A percentile compares a stretch with the other conserved stretches of the same genome.
phyloP scores from a whole-genome alignment of 2,888 invertebrate species.

The Clistopyga incitator region DNA sequence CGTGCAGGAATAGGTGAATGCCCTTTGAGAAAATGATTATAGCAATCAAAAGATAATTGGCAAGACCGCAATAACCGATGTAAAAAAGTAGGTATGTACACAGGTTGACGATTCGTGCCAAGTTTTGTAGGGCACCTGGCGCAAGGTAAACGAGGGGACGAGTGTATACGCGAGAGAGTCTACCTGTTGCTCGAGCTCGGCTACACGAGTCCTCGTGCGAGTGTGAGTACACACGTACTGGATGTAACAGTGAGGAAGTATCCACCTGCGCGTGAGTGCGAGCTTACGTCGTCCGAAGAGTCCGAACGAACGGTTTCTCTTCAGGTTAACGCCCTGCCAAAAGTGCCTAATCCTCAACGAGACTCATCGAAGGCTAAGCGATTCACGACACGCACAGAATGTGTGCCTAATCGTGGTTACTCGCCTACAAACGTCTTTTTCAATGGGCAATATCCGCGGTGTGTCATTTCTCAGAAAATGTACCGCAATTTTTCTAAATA shows the following conservation, averaged over 20 bases:
- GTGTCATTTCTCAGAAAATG: neutral
- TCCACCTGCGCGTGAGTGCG: conserved; percentile 67
- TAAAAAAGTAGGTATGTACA: conserved; percentile 1
- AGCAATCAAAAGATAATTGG: conserved; percentile 27
- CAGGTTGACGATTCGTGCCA: conserved; percentile 69
- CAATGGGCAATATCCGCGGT: neutral
- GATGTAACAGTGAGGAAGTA: conserved; percentile 35
- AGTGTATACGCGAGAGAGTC: conserved; percentile 38
- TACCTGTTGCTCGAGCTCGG: conserved; percentile 51
- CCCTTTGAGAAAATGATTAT: conserved; percentile 14
- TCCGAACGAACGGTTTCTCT: conserved; percentile 72
- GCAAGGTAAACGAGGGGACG: conserved; percentile 65
- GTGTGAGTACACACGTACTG: neutral
- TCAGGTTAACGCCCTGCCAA: conserved; percentile 76
- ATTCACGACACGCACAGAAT: conserved; percentile 8
- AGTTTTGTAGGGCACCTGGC: conserved; percentile 76
- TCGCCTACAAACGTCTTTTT: neutral
- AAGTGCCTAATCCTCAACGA: conserved; percentile 64
- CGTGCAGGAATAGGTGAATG: neutral
- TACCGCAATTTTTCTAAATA: neutral
- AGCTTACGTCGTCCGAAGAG: conserved; percentile 59
- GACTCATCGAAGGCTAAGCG: conserved; percentile 49
- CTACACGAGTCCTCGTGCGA: conserved; percentile 14
- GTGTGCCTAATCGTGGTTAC: conserved; percentile 5
- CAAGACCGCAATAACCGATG: conserved; percentile 13